Percentiles rank a stretch among this genome's conserved stretches.
phyloP scores from a whole-genome alignment of 2,888 invertebrate genomes.

The Ophioninae sp. region DNA sequence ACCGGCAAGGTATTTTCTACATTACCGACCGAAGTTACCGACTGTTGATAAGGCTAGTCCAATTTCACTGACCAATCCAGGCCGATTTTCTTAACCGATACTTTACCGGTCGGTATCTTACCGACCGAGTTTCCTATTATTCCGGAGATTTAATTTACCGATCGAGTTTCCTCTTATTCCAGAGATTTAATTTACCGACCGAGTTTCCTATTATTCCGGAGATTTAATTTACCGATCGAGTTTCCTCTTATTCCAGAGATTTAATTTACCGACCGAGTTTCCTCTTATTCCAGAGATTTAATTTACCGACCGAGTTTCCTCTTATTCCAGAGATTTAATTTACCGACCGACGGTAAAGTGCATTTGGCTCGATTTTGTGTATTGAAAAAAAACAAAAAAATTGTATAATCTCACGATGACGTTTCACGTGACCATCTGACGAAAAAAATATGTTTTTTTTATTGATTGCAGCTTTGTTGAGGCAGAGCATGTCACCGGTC shows the following conservation, averaged over 20 bases:
- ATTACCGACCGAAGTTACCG: neutral
- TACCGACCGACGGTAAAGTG: neutral
- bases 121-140: neutral
- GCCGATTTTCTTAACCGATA: neutral
- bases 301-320: too few relatives aligned
- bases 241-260: too few relatives aligned
- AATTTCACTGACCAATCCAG: neutral
- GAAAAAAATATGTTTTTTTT: conserved; percentile 34
- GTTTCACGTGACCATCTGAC: neutral
- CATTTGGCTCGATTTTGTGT: neutral
- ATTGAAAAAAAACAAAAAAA: neutral
- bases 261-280: neutral
- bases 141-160: neutral
- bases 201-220: too few relatives aligned
- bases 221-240: neutral
- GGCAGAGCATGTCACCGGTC: conserved; percentile 82
- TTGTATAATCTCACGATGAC: neutral
- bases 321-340: neutral
- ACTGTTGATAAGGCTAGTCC: neutral
- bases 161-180: neutral
- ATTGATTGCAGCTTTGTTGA: conserved; percentile 82
- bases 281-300: too few relatives aligned
- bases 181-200: neutral
- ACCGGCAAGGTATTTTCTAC: neutral
- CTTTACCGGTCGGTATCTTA: neutral